These are phyloP conservation scores for Leuciscus waleckii DNA, from an alignment of 2,797 vertebrate genomes.

Conservation along the genomic window DNA sequence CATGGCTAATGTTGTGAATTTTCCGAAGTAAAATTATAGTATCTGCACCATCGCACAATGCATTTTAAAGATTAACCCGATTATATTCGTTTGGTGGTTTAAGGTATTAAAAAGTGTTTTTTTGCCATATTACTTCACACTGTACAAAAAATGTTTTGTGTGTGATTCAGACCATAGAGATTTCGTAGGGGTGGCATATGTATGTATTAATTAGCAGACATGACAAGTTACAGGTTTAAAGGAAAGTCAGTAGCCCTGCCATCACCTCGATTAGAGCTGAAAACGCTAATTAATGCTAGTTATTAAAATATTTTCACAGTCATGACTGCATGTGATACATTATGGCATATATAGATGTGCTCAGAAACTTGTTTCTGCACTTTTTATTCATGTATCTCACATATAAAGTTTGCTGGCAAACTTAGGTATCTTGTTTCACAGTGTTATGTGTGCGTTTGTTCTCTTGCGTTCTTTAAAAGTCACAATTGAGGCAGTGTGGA, in stretches of 20 bases:
- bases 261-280: neutral
- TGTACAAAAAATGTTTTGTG: neutral
- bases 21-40: neutral
- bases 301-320: conserved; percentile 32
- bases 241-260: neutral
- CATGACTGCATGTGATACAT: neutral
- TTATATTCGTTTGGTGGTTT: neutral
- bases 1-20: neutral
- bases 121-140: neutral
- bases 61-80: neutral
- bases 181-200: neutral
- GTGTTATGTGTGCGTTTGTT: neutral
- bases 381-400: neutral
- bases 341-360: neutral
- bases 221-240: conserved; percentile 27
- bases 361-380: neutral
- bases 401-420: neutral
- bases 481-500: conserved; percentile 6
- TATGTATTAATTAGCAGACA: conserved; percentile 49
- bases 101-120: no score
- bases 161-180: neutral
- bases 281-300: conserved; percentile 36
- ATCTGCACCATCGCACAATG: neutral
- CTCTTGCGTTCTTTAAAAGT: neutral
- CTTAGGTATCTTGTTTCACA: neutral